Evolutionary conservation across 2,888 invertebrate genomes (phyloP).

Genomic region (Macaria liturata): DNA sequence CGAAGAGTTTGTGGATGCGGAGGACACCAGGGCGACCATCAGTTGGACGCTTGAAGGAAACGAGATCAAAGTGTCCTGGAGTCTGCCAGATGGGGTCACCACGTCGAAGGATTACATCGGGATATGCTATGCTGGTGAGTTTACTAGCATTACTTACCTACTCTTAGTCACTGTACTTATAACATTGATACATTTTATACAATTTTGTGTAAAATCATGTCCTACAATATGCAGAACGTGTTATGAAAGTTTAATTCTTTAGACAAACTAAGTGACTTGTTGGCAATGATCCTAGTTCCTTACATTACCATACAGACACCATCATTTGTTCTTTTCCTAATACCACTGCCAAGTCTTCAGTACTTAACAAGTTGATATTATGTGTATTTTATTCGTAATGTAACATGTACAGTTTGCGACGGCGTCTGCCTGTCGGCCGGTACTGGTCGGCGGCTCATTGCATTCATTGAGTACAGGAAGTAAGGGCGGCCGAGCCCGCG

Average conservation of each 20-base stretch:
- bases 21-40: slow-evolving; percentile 41
- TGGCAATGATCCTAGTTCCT: slow-evolving; percentile 7
- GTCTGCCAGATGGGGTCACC: slow-evolving; percentile 63
- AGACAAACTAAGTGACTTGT: neutral
- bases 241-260: too few relatives aligned
- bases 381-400: too few relatives aligned
- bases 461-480: slow-evolving; percentile 67
- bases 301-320: slow-evolving; percentile 5
- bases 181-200: too few relatives aligned
- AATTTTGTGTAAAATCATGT: too few relatives aligned
- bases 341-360: slow-evolving; percentile 8
- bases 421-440: slow-evolving; percentile 3
- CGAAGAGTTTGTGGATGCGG: slow-evolving; percentile 30
- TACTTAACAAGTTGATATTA: too few relatives aligned
- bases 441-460: slow-evolving; percentile 47
- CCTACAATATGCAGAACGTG: too few relatives aligned
- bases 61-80: slow-evolving; percentile 74
- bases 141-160: neutral
- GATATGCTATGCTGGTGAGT: slow-evolving; percentile 81
- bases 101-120: slow-evolving; percentile 78
- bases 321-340: slow-evolving; percentile 1
- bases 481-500: slow-evolving; percentile 33
- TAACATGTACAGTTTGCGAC: too few relatives aligned
- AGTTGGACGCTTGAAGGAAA: slow-evolving; percentile 70
- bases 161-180: too few relatives aligned